Evolutionary conservation across 2,113 vertebrate species (phyloP), one percentile per base, ranked within the genome.

Genomic region (Todiramphus saurophagus): DNA sequence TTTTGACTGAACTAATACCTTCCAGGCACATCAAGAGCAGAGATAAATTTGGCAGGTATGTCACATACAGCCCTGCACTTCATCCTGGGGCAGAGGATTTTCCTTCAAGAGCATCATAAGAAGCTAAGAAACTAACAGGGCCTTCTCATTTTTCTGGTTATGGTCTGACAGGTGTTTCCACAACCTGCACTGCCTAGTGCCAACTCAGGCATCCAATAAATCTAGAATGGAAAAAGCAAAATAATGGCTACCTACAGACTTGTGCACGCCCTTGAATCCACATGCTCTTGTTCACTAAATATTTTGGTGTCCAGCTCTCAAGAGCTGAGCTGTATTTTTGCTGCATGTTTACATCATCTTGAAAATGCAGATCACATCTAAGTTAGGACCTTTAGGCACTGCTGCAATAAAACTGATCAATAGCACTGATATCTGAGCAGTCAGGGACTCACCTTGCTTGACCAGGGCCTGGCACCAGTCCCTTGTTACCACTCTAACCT

Each of bases 41-140:
- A 66, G 35, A 69, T 7, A 0, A 46, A 53, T 50, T 53, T 85
- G n/a, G 31, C 3, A 5, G 72, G 27, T 24, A 24, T 30, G 56
- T 35, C 1, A 2, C 51, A 39, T 11, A 59, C 13, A 64, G 23
- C 7, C 2, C 12, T 10, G 10, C 4, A 1, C 51, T 83, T 69
- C 0, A 0, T 72, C 7, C 8, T 2, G 4, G 21, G 8, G 18
- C n/a, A 63, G 31, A 63, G 14, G 4, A 14, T 79, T 16, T 11
- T 73, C 35, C 39, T 50, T 62, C 21, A 75, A 79, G n/a, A 27
- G 3, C 17, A 48, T 24, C 5, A 0, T 19, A 50, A 44, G 16
- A 7, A 39, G 6, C 37, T 7, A 2, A 48, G 44, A 93, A 83
- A 48, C 21, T 25, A 77, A 21, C 11, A 1, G 0, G 13, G 25